These are phyloP conservation scores for Liopterus haemorrhoidalis DNA, from an alignment of 2,888 invertebrate species.

Conservation along the genomic window DNA sequence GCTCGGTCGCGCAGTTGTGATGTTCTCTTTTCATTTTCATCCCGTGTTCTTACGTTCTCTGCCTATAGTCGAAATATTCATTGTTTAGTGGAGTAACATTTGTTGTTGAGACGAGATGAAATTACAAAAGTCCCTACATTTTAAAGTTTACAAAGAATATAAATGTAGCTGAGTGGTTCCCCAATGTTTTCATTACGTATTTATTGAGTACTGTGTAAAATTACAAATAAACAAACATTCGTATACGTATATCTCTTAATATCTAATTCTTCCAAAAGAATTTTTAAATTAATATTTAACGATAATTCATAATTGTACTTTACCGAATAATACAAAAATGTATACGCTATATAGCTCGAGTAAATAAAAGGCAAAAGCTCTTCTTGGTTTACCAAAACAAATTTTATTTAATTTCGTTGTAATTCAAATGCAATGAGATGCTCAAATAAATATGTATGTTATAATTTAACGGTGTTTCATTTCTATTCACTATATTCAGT, in stretches of 20 bases:
- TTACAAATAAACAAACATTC: slow-evolving; percentile 51
- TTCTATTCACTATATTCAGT: slow-evolving; percentile 36
- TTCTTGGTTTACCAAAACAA: slow-evolving; percentile 70
- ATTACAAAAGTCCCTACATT: not conserved
- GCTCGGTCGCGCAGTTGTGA: too few species aligned
- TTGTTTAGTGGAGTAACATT: slow-evolving; percentile 14
- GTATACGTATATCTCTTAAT: slow-evolving; percentile 68
- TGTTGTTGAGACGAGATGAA: not conserved
- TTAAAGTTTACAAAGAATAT: not conserved
- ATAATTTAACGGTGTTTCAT: slow-evolving; percentile 54
- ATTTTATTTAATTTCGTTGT: slow-evolving; percentile 80
- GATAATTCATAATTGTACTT: slow-evolving; percentile 48
- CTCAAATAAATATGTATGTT: slow-evolving; percentile 83
- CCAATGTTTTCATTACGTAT: slow-evolving; percentile 22
- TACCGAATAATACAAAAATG: slow-evolving; percentile 65
- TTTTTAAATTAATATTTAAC: slow-evolving; percentile 49
- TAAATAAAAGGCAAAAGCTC: slow-evolving; percentile 59
- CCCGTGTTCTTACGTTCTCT: slow-evolving; percentile 7
- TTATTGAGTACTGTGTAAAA: slow-evolving; percentile 23
- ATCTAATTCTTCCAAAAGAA: slow-evolving; percentile 55
- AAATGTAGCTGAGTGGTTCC: slow-evolving; percentile 19
- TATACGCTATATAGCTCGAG: slow-evolving; percentile 65
- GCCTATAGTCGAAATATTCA: slow-evolving; percentile 14
- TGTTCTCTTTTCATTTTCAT: slow-evolving; percentile 5
- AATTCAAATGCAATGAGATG: slow-evolving; percentile 79